Evolutionary conservation across 2,888 invertebrate species (phyloP).

Genomic region (Brachylomia viminalis): DNA sequence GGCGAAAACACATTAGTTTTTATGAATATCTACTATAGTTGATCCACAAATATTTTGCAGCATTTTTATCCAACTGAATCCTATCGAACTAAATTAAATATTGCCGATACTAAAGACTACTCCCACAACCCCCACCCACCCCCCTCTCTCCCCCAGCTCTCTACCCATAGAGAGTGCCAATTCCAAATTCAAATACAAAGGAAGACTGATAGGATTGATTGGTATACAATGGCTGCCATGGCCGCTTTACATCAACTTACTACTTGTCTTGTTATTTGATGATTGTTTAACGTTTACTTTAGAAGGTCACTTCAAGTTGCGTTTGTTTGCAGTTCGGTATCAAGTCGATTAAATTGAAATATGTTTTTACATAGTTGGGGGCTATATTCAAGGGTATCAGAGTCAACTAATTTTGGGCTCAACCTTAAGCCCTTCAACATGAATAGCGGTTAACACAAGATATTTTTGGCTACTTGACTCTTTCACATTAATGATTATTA

Average conservation of each 20-base stretch:
- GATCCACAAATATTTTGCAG: not conserved
- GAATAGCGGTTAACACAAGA: too few species aligned
- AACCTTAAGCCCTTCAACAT: too few species aligned
- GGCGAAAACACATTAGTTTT: not conserved
- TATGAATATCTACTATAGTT: too few species aligned
- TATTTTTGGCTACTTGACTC: not conserved
- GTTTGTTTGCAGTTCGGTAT: slow-evolving; percentile 4
- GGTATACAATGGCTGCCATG: slow-evolving; percentile 44
- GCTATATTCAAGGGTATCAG: not conserved
- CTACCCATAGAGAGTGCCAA: slow-evolving; percentile 4
- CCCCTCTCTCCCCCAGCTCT: not conserved
- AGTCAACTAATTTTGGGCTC: not conserved
- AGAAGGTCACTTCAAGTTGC: not conserved
- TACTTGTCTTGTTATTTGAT: slow-evolving; percentile 15
- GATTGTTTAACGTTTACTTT: slow-evolving; percentile 30
- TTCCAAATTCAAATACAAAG: slow-evolving; percentile 38
- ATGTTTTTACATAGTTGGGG: not conserved
- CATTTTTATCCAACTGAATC: not conserved
- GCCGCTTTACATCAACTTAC: slow-evolving; percentile 36
- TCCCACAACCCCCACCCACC: too few species aligned
- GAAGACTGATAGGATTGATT: slow-evolving; percentile 46
- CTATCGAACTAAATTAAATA: slow-evolving; percentile 11
- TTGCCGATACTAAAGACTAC: not conserved
- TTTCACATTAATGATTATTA: not conserved
- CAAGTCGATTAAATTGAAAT: not conserved